These are phyloP conservation scores for Pollenia angustigena DNA, from an alignment of 2,888 invertebrate genomes.

Conservation along the genomic window DNA sequence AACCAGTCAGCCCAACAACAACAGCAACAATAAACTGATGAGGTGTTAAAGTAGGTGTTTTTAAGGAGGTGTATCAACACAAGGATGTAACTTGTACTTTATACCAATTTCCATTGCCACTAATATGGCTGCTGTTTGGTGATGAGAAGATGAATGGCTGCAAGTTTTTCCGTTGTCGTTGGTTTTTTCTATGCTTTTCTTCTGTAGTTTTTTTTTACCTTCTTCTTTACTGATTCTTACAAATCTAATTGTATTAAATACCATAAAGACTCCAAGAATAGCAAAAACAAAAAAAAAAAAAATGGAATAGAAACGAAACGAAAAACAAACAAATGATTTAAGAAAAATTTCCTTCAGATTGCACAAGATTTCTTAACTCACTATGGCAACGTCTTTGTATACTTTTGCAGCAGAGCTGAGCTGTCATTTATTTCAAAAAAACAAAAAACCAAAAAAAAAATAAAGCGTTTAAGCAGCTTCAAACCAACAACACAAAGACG, in stretches of 20 bases:
- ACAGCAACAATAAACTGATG: constrained; percentile 66
- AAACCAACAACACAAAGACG: constrained; percentile 28
- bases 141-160: constrained; percentile 71
- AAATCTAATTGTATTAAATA: constrained; percentile 73
- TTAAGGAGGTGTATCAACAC: constrained; percentile 66
- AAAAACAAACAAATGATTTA: constrained; percentile 64
- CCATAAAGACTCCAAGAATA: constrained; percentile 48
- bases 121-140: constrained; percentile 41
- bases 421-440: constrained; percentile 63
- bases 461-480: constrained; percentile 59
- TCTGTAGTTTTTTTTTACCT: constrained; percentile 12
- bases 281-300: constrained; percentile 15
- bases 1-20: constrained; percentile 22
- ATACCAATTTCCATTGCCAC: constrained; percentile 11
- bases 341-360: constrained; percentile 51
- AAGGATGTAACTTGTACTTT: constrained; percentile 26
- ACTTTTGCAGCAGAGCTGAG: constrained; percentile 9
- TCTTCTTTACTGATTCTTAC: constrained; percentile 23
- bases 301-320: neutral
- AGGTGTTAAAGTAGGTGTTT: constrained; percentile 74
- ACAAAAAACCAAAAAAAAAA: neutral
- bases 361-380: constrained; percentile 32
- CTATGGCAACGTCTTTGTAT: constrained; percentile 34
- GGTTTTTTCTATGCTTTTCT: neutral
- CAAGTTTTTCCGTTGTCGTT: constrained; percentile 41